phyloP scores from a whole-genome alignment of 2,888 invertebrate species.

The Neocrepidodera transversa region DNA sequence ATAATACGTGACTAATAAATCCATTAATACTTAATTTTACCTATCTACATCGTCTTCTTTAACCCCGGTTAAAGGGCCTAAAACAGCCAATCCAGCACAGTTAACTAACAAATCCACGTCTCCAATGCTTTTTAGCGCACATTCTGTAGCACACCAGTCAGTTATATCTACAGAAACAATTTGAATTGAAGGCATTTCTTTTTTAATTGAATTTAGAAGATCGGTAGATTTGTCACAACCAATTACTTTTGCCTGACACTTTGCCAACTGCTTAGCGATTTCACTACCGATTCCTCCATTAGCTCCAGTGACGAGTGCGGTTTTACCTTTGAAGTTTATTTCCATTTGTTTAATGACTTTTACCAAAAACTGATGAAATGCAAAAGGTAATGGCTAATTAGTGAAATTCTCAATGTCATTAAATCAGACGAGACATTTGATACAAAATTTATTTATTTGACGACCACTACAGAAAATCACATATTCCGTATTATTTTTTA shows the following conservation, averaged over 20 bases:
- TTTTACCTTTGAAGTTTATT: constrained; percentile 76
- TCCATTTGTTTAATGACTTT: too few relatives aligned
- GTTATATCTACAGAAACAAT: constrained; percentile 62
- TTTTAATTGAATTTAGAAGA: too few relatives aligned
- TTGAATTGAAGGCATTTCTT: constrained; percentile 54
- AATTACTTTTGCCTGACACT: constrained; percentile 76
- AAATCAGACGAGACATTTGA: too few relatives aligned
- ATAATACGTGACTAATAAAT: too few relatives aligned
- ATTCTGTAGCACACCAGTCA: constrained; percentile 78
- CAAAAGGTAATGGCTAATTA: too few relatives aligned
- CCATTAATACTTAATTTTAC: too few relatives aligned
- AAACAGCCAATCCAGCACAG: constrained; percentile 80
- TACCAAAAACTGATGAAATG: too few relatives aligned
- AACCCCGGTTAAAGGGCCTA: constrained; percentile 69
- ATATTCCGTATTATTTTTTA: too few relatives aligned
- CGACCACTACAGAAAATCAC: too few relatives aligned
- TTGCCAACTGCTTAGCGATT: constrained; percentile 72
- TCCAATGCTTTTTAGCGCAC: constrained; percentile 65
- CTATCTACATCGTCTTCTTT: constrained; percentile 71
- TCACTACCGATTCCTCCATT: constrained; percentile 70
- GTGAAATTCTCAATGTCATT: too few relatives aligned
- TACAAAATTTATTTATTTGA: too few relatives aligned
- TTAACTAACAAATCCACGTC: constrained; percentile 87
- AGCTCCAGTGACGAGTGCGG: constrained; percentile 89
- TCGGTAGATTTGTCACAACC: too few relatives aligned